Percentiles rank a stretch among this genome's conserved stretches.
phyloP scores from a whole-genome alignment of 2,888 invertebrate species.

The Dasypolia templi region DNA sequence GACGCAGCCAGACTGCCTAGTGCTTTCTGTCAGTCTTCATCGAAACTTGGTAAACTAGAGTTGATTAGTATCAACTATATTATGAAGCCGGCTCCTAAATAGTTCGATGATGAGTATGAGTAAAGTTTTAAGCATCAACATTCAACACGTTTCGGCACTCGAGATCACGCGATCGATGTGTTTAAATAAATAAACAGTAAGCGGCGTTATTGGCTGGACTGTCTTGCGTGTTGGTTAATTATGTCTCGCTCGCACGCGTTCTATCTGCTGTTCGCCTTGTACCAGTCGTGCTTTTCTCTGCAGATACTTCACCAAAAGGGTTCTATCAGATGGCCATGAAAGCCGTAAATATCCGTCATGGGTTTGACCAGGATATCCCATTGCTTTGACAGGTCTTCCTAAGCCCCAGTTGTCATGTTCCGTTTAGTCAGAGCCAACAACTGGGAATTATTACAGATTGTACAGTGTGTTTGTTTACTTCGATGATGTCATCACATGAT shows the following conservation, averaged over 20 bases:
- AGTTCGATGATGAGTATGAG: conserved; percentile 33
- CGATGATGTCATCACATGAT: conserved; percentile 5
- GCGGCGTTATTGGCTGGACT: conserved; percentile 12
- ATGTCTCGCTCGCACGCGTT: conserved; percentile 9
- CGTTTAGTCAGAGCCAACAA: neutral
- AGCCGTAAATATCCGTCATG: neutral
- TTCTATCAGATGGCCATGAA: conserved; percentile 10
- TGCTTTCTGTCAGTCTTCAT: neutral
- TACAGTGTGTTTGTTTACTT: conserved; percentile 14
- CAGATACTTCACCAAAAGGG: neutral
- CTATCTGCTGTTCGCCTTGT: conserved; percentile 5
- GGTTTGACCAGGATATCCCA: neutral
- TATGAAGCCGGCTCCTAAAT: conserved; percentile 31
- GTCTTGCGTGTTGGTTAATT: conserved; percentile 9
- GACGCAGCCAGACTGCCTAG: neutral
- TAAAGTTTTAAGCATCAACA: conserved; percentile 34
- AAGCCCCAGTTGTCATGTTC: neutral
- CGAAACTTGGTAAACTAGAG: neutral
- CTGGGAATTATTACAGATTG: neutral
- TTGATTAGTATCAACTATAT: conserved; percentile 29
- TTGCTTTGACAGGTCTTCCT: neutral
- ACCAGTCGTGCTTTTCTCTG: neutral
- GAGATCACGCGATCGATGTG: conserved; percentile 60
- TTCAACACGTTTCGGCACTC: conserved; percentile 49
- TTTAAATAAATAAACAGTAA: conserved; percentile 63